Conservation (phyloP, 2,888 invertebrate species). For the Lingula anatina region DNA sequence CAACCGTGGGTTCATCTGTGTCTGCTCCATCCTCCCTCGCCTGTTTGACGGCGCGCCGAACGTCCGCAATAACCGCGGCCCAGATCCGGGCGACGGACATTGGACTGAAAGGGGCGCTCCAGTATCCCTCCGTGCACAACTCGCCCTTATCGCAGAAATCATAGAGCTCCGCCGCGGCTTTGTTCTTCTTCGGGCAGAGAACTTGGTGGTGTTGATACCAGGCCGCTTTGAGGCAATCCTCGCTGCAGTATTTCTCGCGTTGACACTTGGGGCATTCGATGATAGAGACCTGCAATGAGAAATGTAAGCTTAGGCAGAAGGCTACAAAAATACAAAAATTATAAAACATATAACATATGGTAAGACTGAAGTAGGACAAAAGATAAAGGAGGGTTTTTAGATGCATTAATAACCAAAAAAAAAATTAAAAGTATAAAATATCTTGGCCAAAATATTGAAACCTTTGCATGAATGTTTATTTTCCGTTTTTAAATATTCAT, state of each 20-base stretch:
- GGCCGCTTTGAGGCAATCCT: conserved; percentile 20
- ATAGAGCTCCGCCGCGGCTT: conserved; percentile 17
- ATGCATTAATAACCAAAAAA: no score
- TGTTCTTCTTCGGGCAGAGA: conserved; percentile 25
- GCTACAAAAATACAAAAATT: no score
- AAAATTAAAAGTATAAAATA: no score
- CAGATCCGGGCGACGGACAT: conserved; percentile 27
- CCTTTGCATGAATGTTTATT: no score
- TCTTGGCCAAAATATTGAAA: no score
- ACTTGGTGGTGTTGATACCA: conserved; percentile 31
- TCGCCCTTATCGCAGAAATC: conserved; percentile 16
- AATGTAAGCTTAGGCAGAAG: no score
- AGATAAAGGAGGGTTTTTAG: no score
- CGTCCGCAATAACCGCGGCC: conserved; percentile 24
- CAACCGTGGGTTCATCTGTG: conserved; percentile 10
- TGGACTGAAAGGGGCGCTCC: conserved; percentile 35
- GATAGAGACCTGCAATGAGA: no score
- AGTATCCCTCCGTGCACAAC: conserved; percentile 14
- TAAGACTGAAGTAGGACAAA: no score
- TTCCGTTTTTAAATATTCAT: no score
- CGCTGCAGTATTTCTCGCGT: conserved; percentile 24
- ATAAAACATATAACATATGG: no score
- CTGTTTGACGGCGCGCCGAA: conserved; percentile 17
- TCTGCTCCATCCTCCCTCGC: conserved; percentile 18
- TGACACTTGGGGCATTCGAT: conserved; percentile 21